phyloP scores from a whole-genome alignment of 2,797 vertebrate species.

The Molothrus ater region DNA sequence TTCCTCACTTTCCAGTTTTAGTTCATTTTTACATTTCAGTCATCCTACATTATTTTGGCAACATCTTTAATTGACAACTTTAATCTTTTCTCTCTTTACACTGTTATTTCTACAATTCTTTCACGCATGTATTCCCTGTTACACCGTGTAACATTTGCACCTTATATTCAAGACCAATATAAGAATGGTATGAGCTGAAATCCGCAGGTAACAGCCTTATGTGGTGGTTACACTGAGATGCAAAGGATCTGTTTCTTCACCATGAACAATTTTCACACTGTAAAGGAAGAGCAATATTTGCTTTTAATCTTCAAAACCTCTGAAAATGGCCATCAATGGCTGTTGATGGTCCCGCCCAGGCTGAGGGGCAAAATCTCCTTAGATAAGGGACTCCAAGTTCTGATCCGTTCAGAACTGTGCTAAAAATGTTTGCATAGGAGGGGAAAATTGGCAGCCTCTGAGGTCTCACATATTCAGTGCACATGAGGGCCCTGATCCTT shows the following conservation, averaged over 20 bases:
- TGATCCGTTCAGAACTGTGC: background rate
- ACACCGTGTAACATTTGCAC: background rate
- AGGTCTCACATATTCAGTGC: background rate
- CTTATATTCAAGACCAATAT: background rate
- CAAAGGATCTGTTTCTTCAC: background rate
- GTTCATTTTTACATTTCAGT: background rate
- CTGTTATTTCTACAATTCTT: background rate
- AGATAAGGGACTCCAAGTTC: background rate
- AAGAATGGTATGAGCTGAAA: background rate
- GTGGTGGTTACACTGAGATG: background rate
- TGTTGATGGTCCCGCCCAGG: background rate
- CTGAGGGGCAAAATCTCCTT: background rate
- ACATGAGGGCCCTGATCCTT: background rate
- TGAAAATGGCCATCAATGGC: background rate
- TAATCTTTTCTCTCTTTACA: background rate
- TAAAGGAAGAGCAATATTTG: background rate
- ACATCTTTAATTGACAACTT: background rate
- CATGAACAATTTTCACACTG: rapidly evolving
- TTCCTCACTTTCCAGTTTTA: background rate
- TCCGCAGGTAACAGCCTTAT: background rate
- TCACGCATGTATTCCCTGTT: background rate
- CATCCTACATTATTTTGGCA: background rate
- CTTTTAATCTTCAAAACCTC: background rate
- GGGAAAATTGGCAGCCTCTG: background rate
- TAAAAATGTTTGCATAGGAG: background rate